Conservation (phyloP, 2,797 vertebrate species). For the Apogon hyalosoma region DNA sequence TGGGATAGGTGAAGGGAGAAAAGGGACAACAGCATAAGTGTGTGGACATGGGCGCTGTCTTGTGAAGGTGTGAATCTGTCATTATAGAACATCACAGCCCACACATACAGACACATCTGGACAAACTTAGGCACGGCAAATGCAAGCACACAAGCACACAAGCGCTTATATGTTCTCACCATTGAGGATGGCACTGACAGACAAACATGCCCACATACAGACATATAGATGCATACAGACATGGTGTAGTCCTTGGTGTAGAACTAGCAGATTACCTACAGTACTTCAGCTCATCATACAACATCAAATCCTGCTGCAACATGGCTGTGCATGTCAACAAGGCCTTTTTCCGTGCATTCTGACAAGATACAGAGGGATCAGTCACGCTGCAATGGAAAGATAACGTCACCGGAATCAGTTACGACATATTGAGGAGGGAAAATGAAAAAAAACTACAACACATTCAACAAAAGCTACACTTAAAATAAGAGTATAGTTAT, state of each 20-base stretch:
- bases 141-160: slow-evolving; percentile 2
- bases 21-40: slow-evolving; percentile 47
- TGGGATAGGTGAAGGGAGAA: slow-evolving; percentile 20
- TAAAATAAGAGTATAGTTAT: slow-evolving; percentile 62
- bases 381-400: slow-evolving; percentile 72
- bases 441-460: slow-evolving; percentile 22
- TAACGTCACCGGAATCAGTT: slow-evolving; percentile 74
- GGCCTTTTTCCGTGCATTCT: slow-evolving; percentile 57
- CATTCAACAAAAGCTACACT: slow-evolving; percentile 59
- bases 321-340: slow-evolving; percentile 68
- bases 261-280: slow-evolving; percentile 57
- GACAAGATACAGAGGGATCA: slow-evolving; percentile 79
- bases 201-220: slow-evolving; percentile 1
- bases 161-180: neutral
- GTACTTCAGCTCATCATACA: slow-evolving; percentile 44
- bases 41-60: slow-evolving; percentile 61
- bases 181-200: neutral
- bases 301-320: slow-evolving; percentile 62
- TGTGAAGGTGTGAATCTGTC: slow-evolving; percentile 65
- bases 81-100: slow-evolving; percentile 29
- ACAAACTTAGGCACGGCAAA: neutral
- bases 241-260: slow-evolving; percentile 25
- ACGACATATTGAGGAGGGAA: slow-evolving; percentile 61
- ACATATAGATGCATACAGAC: neutral
- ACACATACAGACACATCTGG: neutral